Percentiles rank a stretch among this genome's conserved stretches.
Evolutionary conservation across 2,888 invertebrate genomes (phyloP).

Genomic region (Actias luna): DNA sequence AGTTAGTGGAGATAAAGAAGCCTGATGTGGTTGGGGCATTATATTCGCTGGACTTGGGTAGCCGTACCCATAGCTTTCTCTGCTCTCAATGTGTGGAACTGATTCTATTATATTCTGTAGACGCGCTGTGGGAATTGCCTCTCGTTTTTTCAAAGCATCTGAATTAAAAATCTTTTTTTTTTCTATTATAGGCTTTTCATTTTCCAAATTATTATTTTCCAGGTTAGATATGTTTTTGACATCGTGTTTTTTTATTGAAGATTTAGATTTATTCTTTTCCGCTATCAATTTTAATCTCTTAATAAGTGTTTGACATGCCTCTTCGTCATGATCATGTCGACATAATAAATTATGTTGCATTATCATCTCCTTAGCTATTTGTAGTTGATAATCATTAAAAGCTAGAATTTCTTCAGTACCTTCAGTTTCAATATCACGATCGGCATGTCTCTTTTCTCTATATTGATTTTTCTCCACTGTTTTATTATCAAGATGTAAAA

Average conservation of each 20-base stretch:
- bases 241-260: constrained; percentile 13
- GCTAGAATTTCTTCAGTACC: constrained; percentile 29
- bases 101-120: constrained; percentile 31
- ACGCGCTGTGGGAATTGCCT: constrained; percentile 22
- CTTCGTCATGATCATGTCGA: constrained; percentile 46
- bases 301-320: constrained; percentile 59
- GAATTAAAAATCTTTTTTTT: background rate
- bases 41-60: constrained; percentile 25
- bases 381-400: constrained; percentile 46
- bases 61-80: constrained; percentile 26
- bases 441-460: constrained; percentile 41
- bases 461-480: constrained; percentile 31
- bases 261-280: constrained; percentile 22
- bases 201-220: constrained; percentile 11
- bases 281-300: constrained; percentile 48
- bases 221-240: constrained; percentile 21
- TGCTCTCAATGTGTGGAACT: constrained; percentile 26
- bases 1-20: constrained; percentile 33
- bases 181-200: background rate
- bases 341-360: constrained; percentile 57
- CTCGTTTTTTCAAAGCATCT: constrained; percentile 13
- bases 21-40: constrained; percentile 31
- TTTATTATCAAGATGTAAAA: constrained; percentile 49
- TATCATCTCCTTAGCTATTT: constrained; percentile 57
- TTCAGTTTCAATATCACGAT: constrained; percentile 16